A percentile compares a stretch with the other conserved stretches of the same genome.
Conservation (phyloP, 2,113 vertebrate species). For the Ailurus styani region DNA sequence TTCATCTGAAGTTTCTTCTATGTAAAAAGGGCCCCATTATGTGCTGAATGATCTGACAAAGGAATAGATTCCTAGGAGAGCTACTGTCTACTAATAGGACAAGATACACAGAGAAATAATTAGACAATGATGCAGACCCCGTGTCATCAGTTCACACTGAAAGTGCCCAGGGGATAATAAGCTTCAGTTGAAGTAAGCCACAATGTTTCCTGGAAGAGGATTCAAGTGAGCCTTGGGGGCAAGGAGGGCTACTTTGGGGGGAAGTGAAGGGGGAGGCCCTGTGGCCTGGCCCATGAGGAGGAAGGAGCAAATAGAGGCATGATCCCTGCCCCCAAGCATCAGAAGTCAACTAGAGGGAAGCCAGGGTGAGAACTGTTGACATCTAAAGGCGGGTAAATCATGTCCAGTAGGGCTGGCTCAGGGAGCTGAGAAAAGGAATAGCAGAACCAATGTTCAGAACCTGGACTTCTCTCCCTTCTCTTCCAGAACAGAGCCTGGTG, state of each 20-base stretch:
- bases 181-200: not conserved
- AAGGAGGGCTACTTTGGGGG: not conserved
- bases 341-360: not conserved
- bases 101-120: not conserved
- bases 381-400: not conserved
- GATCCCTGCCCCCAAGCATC: not conserved
- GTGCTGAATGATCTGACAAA: not conserved
- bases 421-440: constrained; percentile 61
- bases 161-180: not conserved
- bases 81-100: not conserved
- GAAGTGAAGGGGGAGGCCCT: not conserved
- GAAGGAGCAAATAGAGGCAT: not conserved
- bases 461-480: constrained; percentile 63
- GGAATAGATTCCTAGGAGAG: not conserved
- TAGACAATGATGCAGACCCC: not conserved
- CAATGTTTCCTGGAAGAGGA: not conserved
- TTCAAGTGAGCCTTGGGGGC: not conserved
- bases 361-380: not conserved
- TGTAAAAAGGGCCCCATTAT: not conserved
- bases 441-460: constrained; percentile 63
- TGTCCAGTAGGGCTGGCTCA: not conserved
- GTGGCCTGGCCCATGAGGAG: not conserved
- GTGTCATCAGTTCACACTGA: not conserved
- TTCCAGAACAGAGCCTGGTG: constrained; percentile 64
- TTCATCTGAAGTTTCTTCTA: not conserved